These are phyloP conservation scores for Cinclus mexicanus DNA, from an alignment of 2,113 vertebrate species.

Conservation along the genomic window DNA sequence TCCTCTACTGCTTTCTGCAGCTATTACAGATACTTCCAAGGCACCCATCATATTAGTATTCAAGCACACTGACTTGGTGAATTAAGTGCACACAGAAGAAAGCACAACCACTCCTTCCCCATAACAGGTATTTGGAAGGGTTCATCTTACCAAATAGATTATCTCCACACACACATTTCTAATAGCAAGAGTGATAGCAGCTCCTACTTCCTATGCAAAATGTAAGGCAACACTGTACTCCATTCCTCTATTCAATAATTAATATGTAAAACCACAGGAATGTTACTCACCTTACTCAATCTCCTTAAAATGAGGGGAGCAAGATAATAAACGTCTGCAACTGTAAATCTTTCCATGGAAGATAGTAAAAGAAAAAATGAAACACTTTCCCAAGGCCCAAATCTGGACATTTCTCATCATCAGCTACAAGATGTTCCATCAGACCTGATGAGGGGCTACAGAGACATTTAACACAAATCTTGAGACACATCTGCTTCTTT, in stretches of 20 bases:
- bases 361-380: not conserved
- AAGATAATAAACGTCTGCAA: not conserved
- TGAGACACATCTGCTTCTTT: not conserved
- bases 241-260: not conserved
- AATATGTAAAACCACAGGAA: not conserved
- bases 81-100: not conserved
- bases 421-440: not conserved
- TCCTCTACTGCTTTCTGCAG: not conserved
- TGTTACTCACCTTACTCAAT: not conserved
- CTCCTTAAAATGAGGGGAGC: not conserved
- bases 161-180: not conserved
- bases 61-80: not conserved
- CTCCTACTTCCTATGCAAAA: not conserved
- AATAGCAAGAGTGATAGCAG: not conserved
- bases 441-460: not conserved
- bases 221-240: not conserved
- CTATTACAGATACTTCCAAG: not conserved
- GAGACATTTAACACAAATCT: not conserved
- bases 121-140: not conserved
- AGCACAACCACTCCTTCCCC: not conserved
- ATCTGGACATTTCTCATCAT: not conserved
- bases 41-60: not conserved
- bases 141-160: not conserved
- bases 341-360: not conserved
- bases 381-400: not conserved